Base-by-base conservation (phyloP, 2,888 invertebrate species). In the Amaurobius ferox region DNA sequence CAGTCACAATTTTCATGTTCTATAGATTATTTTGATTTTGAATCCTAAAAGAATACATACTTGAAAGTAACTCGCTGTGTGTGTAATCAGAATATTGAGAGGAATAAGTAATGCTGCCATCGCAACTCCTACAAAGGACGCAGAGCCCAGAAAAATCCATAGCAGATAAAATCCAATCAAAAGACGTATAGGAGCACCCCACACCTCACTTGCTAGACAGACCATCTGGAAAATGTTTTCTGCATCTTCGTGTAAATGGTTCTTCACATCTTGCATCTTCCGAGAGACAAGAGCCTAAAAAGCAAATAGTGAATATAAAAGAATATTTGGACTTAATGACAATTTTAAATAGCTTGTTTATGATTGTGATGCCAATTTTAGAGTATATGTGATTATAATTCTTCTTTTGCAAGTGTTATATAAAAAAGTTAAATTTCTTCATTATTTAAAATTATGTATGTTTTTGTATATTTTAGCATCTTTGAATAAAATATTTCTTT, bases 151-250 rank as follows among this genome's bases (percentile, higher is more conserved):
- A 40, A 88, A 87, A 0, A 62, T 32, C 86, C 87, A 89, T 5
- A 89, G 48, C 11, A 89, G 64, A 28, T 85, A 79, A 1, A 89
- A 19, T 1, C 88, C 81, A 0, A 88, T 11, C 7, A 80, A 23
- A 2, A 89, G 70, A 23, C 88, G 87, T 19, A 89, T 35, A 3
- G 88, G 88, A 16, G 88, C 83, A 6, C 88, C 86, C 89, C 89
- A 89, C 0, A 88, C 19, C 30, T 88, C 77, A 62, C 72, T 88
- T 26, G 81, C 44, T 16, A 88, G 78, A 30, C 55, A 72, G 0
- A 78, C 40, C 55, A 87, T 77, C 55, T 88, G 83, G 26, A 89
- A 80, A n/a, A 89, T 74, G 19, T 87, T 70, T 29, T 89, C 88
- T 1, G 88, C 81, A 55, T 89, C 89, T 26, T 13, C 66, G 1